phyloP scores from a whole-genome alignment of 2,888 invertebrate genomes.

The Xylota segnis region DNA sequence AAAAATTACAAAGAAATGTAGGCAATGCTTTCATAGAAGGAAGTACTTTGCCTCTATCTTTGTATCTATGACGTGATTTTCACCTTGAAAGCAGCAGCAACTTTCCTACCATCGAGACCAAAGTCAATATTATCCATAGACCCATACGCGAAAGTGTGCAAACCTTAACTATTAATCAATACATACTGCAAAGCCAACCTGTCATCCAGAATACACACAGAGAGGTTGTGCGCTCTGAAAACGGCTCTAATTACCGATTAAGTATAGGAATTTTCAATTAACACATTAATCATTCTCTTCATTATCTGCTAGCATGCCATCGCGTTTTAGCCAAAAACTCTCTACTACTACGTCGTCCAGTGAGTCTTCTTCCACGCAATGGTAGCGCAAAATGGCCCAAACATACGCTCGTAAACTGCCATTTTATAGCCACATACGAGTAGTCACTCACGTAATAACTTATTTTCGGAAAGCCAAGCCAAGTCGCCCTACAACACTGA shows the following conservation, averaged over 20 bases:
- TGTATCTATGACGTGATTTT: too few species aligned
- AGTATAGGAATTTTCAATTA: conserved; percentile 13
- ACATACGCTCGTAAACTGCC: conserved; percentile 25
- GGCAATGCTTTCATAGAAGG: too few species aligned
- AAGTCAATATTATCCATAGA: too few species aligned
- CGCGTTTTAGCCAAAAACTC: neutral
- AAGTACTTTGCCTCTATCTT: too few species aligned
- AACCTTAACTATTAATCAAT: neutral
- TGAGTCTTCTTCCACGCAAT: conserved; percentile 37
- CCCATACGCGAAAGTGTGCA: too few species aligned
- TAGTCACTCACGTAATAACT: conserved; percentile 53
- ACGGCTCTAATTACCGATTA: conserved; percentile 4
- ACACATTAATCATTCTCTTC: conserved; percentile 14
- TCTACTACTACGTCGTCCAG: neutral
- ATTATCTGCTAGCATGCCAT: conserved; percentile 13
- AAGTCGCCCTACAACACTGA: neutral
- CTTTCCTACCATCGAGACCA: too few species aligned
- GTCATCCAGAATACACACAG: neutral
- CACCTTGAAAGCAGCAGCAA: too few species aligned
- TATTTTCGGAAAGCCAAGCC: conserved; percentile 37
- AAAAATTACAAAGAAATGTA: too few species aligned
- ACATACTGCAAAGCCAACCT: neutral
- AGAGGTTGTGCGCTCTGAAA: neutral
- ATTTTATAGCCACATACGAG: too few species aligned
- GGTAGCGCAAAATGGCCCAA: conserved; percentile 22